These are phyloP conservation scores for Sinelater perroti DNA, from an alignment of 2,888 invertebrate genomes.

Conservation along the genomic window DNA sequence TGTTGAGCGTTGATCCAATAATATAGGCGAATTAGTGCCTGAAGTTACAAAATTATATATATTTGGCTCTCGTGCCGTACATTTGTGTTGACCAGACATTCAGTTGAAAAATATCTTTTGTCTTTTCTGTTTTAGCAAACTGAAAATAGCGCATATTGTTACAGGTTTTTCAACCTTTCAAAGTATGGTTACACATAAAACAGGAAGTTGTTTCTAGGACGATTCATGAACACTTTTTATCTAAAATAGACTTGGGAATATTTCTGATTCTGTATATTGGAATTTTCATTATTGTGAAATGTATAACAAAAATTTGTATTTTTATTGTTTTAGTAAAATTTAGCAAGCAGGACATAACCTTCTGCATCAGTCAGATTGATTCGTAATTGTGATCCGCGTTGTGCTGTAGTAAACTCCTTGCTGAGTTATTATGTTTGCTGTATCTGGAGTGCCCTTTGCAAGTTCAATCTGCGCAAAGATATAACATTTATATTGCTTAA, in stretches of 20 bases:
- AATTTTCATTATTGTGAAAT: not conserved
- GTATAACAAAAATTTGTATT: not conserved
- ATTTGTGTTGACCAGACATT: too few relatives aligned
- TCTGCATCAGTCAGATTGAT: slow-evolving; percentile 2
- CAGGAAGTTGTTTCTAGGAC: too few relatives aligned
- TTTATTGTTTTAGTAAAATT: not conserved
- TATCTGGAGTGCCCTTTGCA: not conserved
- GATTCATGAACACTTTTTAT: too few relatives aligned
- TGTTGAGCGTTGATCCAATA: too few relatives aligned
- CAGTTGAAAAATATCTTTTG: too few relatives aligned
- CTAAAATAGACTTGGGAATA: too few relatives aligned
- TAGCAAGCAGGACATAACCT: not conserved
- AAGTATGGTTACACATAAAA: not conserved
- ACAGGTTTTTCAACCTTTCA: not conserved
- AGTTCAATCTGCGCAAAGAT: not conserved
- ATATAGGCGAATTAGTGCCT: too few relatives aligned
- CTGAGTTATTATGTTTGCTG: slow-evolving; percentile 2
- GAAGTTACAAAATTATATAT: too few relatives aligned
- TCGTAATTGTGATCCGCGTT: slow-evolving; percentile 13
- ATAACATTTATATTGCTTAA: slow-evolving; percentile 14
- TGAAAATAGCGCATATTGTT: not conserved
- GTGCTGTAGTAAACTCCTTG: slow-evolving; percentile 8
- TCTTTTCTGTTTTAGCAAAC: not conserved
- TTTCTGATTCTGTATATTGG: too few relatives aligned
- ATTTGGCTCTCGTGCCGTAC: too few relatives aligned